These are phyloP conservation scores for Ciconia stormi DNA, from an alignment of 2,113 vertebrate species.

Conservation along the genomic window DNA sequence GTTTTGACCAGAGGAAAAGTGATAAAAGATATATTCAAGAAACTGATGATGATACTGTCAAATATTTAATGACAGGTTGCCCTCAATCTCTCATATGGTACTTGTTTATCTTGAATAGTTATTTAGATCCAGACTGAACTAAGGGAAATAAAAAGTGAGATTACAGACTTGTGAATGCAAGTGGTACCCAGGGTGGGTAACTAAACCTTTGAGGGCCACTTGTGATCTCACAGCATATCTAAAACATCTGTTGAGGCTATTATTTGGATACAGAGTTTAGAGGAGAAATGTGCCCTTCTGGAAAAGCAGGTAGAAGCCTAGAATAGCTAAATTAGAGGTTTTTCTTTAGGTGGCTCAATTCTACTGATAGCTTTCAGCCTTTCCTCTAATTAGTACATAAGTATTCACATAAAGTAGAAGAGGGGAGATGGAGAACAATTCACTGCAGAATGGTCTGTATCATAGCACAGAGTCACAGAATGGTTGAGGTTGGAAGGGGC, in stretches of 20 bases:
- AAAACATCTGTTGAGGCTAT: neutral
- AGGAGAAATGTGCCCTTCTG: neutral
- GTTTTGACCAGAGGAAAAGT: neutral
- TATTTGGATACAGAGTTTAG: neutral
- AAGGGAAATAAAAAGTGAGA: neutral
- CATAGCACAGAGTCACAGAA: neutral
- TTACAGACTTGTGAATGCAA: neutral
- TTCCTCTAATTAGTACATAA: neutral
- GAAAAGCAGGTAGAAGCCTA: neutral
- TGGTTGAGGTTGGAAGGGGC: neutral
- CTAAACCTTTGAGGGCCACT: neutral
- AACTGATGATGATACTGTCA: neutral
- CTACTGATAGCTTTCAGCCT: neutral
- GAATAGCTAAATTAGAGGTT: neutral
- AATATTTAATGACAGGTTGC: neutral
- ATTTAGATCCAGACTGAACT: neutral
- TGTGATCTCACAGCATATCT: neutral
- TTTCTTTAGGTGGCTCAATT: neutral
- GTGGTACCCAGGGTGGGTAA: neutral
- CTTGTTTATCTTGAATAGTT: neutral
- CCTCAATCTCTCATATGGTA: neutral
- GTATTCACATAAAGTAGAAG: neutral
- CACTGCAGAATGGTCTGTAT: neutral
- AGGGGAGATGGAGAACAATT: neutral
- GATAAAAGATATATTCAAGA: neutral